Evolutionary conservation across 2,888 invertebrate species (phyloP).

Genomic region (Cataglyphis albicans): DNA sequence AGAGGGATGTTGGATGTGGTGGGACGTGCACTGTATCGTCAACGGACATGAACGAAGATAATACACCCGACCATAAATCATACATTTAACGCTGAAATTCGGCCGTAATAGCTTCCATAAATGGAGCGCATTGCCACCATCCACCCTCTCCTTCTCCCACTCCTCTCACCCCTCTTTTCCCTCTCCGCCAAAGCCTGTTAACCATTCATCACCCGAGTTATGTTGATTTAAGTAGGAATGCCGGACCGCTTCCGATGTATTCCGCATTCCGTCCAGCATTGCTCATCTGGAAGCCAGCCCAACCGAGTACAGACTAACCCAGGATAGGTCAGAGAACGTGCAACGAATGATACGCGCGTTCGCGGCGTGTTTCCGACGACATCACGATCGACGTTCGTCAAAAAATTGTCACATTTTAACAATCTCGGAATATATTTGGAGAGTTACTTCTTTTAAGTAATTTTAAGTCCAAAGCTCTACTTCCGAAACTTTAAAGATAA

Average conservation of each 20-base stretch:
- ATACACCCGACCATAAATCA: conserved; percentile 75
- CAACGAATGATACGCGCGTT: conserved; percentile 66
- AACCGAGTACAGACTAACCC: conserved; percentile 65
- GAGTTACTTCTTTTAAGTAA: not conserved
- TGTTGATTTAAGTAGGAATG: conserved; percentile 81
- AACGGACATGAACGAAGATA: conserved; percentile 75
- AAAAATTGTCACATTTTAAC: not conserved
- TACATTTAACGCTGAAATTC: conserved; percentile 78
- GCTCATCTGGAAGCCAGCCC: conserved; percentile 72
- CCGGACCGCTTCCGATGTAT: conserved; percentile 71
- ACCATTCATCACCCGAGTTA: conserved; percentile 79
- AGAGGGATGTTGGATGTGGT: not conserved
- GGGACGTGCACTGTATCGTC: conserved; percentile 68
- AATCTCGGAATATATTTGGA: not conserved
- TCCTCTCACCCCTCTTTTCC: conserved; percentile 14
- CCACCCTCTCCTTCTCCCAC: conserved; percentile 50
- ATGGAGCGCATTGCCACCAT: conserved; percentile 71
- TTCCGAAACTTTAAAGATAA: not conserved
- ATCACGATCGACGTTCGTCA: conserved; percentile 32
- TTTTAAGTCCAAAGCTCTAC: not conserved
- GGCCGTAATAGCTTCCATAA: conserved; percentile 77
- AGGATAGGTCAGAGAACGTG: conserved; percentile 64
- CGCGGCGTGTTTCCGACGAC: conserved; percentile 22
- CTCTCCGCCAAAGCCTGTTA: conserved; percentile 70
- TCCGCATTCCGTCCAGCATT: conserved; percentile 74